Percentiles rank a stretch among this genome's conserved stretches.
These are phyloP conservation scores for Sebastolobus altivelis DNA, from an alignment of 2,797 vertebrate genomes.

Conservation along the genomic window DNA sequence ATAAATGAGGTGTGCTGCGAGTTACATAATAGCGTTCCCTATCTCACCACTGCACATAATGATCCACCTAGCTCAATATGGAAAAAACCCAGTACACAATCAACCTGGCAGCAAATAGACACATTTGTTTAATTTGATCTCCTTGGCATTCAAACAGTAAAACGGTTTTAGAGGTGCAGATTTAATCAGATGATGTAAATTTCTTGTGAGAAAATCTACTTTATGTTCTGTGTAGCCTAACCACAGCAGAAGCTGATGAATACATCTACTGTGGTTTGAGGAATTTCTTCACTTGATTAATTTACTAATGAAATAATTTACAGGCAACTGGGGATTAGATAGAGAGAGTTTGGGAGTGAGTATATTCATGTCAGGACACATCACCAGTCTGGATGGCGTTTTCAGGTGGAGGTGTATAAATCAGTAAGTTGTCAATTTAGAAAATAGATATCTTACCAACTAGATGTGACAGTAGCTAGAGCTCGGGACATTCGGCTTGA, in stretches of 20 bases:
- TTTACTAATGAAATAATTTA: conserved; percentile 10
- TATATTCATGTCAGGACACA: not conserved
- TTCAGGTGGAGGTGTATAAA: not conserved
- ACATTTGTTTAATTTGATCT: conserved; percentile 39
- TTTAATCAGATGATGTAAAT: conserved; percentile 41
- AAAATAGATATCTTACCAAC: not conserved
- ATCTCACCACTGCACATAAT: conserved; percentile 42
- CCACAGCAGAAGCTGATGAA: not conserved
- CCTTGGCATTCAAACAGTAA: conserved; percentile 22
- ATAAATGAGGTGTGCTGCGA: conserved; percentile 59
- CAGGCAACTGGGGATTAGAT: not conserved
- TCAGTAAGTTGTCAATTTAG: not conserved
- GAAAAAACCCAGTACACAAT: conserved; percentile 16
- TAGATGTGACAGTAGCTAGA: not conserved
- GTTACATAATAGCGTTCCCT: conserved; percentile 49
- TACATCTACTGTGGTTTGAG: not conserved
- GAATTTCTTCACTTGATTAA: conserved; percentile 9
- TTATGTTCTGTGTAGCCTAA: not conserved
- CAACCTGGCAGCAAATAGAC: conserved; percentile 34
- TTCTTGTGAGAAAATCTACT: conserved; percentile 8
- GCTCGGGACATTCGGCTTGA: too few relatives aligned
- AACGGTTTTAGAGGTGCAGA: conserved; percentile 1
- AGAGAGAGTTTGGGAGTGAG: not conserved
- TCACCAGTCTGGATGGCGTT: not conserved
- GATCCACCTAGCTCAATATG: conserved; percentile 30